Percentiles rank a stretch among this genome's conserved stretches.
Conservation (phyloP, 1,140 invertebrate species). For the Holotrichia oblita region DNA sequence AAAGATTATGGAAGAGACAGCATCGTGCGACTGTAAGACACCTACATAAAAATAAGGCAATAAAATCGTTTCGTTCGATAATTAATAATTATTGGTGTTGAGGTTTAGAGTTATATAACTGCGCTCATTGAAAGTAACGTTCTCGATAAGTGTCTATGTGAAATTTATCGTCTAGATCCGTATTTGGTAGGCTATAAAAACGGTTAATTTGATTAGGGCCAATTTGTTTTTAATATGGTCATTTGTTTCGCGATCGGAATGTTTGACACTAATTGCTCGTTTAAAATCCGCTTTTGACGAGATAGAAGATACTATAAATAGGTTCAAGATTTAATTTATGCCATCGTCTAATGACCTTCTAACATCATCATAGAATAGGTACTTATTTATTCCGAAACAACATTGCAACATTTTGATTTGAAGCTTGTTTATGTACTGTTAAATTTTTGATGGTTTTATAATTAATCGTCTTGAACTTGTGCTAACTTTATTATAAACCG, state of each 20-base stretch:
- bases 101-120: not conserved
- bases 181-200: not conserved
- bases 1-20: too few species aligned
- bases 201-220: not conserved
- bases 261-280: conserved; percentile 1
- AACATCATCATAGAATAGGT: too few species aligned
- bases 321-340: not conserved
- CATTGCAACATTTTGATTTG: too few species aligned
- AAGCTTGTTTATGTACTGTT: too few species aligned
- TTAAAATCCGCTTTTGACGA: not conserved
- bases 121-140: not conserved
- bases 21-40: too few species aligned
- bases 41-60: not conserved
- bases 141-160: not conserved
- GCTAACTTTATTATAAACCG: too few species aligned
- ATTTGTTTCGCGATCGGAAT: not conserved
- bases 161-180: not conserved
- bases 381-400: too few species aligned
- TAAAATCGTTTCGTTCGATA: not conserved
- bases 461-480: too few species aligned
- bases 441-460: too few species aligned
- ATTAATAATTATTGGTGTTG: not conserved
- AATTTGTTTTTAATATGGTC: conserved; percentile 9
- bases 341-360: not conserved
- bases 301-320: not conserved